Evolutionary conservation across 2,888 invertebrate species (phyloP), one percentile per base, ranked within the genome.

Genomic region (Megastigmus dorsalis): DNA sequence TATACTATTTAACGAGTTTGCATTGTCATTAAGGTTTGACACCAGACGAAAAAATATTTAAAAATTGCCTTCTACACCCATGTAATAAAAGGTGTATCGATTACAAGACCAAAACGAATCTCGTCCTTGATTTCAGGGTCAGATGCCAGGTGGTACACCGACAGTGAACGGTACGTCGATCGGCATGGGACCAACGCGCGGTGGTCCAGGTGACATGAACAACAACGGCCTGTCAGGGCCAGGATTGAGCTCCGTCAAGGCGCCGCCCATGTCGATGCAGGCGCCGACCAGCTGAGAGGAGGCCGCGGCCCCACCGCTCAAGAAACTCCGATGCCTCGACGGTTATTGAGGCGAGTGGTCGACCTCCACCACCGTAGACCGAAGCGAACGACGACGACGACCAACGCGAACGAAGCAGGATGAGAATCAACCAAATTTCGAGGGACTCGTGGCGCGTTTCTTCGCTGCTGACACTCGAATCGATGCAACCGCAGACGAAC

Each of bases 261-360:
- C 86, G 63, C 82, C 87, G n/a, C 87, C 88, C 54, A 86, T 87
- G 84, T 82, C 87, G 75, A 87, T 88, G 87, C 85, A 86, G 48
- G 86, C 88, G 28, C 87, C 87, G 78, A 87, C 87, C 78, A 88
- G 88, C 88, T 88, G 88, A 88, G 86, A 88, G 84, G 87, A 87
- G 85, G 86, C 84, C 76, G 79, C 78, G 63, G 82, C 36, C 82
- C 87, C 88, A 57, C 85, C 86, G 30, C 70, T 85, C 80, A 88
- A 88, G 80, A 88, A 88, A 80, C 84, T 87, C 75, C 83, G 87
- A 79, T 88, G 88, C 82, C 86, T 87, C 80, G 86, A 87, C 79
- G 82, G 87, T 80, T 87, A 87, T 79, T 88, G 81, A 86, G 81
- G 10, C 65, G 63, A 67, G n/a, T n/a, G n/a, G n/a, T n/a, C 36